phyloP scores from a whole-genome alignment of 2,113 vertebrate species.

The Cichladusa arquata region DNA sequence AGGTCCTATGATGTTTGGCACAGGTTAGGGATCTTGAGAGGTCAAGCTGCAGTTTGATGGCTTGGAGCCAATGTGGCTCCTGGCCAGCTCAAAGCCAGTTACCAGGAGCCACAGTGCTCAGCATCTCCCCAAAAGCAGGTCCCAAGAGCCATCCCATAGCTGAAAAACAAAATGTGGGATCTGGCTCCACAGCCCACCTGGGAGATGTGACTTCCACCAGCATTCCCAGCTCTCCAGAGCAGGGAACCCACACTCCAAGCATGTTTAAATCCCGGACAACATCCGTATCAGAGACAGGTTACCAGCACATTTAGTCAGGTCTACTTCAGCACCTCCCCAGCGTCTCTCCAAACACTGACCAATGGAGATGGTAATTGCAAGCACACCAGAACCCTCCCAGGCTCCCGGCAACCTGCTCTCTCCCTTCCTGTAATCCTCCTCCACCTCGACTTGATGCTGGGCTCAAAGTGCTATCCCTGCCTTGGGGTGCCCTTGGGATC shows the following conservation, averaged over 20 bases:
- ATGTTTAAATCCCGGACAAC: neutral
- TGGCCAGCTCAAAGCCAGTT: neutral
- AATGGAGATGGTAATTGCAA: accelerated
- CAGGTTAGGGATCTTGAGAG: neutral
- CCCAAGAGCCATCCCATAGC: neutral
- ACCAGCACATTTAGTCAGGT: neutral
- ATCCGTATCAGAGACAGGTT: neutral
- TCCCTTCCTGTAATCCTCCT: neutral
- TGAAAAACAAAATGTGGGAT: accelerated
- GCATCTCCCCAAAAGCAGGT: neutral
- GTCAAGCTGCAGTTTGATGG: neutral
- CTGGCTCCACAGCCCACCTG: neutral
- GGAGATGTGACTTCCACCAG: neutral
- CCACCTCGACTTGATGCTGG: accelerated
- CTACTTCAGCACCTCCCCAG: neutral
- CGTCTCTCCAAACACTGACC: neutral
- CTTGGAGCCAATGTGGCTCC: neutral
- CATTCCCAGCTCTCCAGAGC: neutral
- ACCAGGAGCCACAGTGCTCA: neutral
- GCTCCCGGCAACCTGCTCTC: neutral
- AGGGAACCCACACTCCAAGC: neutral
- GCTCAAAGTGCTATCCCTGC: neutral
- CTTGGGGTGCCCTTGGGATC: neutral
- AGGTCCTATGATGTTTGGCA: neutral
- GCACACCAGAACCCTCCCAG: neutral